Evolutionary conservation across 2,888 invertebrate species (phyloP).

Genomic region (Cephus runcator): DNA sequence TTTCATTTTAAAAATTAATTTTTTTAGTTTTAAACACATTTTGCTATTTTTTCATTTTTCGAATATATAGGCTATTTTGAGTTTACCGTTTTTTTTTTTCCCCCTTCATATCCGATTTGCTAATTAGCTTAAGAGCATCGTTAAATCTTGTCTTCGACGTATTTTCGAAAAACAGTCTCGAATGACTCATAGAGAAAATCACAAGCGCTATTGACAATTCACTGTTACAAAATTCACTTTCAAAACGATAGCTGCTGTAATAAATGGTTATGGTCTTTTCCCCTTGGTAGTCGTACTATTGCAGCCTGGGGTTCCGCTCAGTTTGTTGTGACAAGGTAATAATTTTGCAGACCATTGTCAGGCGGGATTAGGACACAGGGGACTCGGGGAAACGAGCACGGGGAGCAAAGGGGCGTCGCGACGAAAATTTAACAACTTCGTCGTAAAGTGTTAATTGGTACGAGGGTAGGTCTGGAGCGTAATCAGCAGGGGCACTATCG

Average conservation of each 20-base stretch:
- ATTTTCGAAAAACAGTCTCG: slow-evolving; percentile 7
- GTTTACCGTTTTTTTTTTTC: not conserved
- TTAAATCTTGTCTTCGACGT: not conserved
- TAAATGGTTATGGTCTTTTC: slow-evolving; percentile 16
- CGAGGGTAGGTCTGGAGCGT: slow-evolving; percentile 9
- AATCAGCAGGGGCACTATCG: slow-evolving; percentile 13
- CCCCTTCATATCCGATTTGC: not conserved
- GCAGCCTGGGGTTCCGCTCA: slow-evolving; percentile 26
- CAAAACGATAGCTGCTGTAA: slow-evolving; percentile 18
- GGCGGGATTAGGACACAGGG: slow-evolving; percentile 33
- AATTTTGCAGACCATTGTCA: slow-evolving; percentile 41
- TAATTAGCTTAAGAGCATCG: not conserved
- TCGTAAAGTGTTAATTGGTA: slow-evolving; percentile 9
- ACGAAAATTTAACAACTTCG: slow-evolving; percentile 8
- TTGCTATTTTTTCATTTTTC: not conserved
- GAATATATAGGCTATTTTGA: not conserved
- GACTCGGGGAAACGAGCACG: not conserved
- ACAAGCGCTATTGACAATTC: slow-evolving; percentile 3
- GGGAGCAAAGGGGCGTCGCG: slow-evolving; percentile 4
- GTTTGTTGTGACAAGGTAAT: slow-evolving; percentile 48
- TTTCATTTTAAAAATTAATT: not conserved
- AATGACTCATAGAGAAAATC: slow-evolving; percentile 12
- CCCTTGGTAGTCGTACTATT: slow-evolving; percentile 16
- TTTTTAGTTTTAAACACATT: not conserved
- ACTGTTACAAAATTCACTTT: slow-evolving; percentile 18